Percentiles rank a stretch among this genome's conserved stretches.
phyloP scores from a whole-genome alignment of 2,888 invertebrate genomes.

The Thecophora atra region DNA sequence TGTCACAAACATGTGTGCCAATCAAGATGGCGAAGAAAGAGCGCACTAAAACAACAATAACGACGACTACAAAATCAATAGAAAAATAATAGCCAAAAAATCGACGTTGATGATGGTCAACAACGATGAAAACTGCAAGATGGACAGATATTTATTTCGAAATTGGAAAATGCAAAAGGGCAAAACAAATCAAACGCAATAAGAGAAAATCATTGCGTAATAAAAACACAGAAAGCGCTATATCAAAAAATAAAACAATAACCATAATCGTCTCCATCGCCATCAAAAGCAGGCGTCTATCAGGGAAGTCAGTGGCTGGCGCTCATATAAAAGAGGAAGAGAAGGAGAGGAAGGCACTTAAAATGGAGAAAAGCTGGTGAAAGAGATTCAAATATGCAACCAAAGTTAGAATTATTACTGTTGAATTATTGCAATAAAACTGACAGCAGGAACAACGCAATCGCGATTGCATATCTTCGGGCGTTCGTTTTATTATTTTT shows the following conservation, averaged over 20 bases:
- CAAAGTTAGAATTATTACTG: conserved; percentile 34
- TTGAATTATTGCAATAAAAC: conserved; percentile 31
- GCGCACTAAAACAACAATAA: background rate
- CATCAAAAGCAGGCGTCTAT: background rate
- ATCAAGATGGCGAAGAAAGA: conserved; percentile 12
- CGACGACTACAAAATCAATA: conserved; percentile 12
- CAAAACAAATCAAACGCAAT: background rate
- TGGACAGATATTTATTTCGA: conserved; percentile 34
- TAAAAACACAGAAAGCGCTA: background rate
- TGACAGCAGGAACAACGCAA: conserved; percentile 3
- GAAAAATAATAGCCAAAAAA: conserved; percentile 15
- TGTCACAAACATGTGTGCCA: conserved; percentile 37
- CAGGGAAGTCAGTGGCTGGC: background rate
- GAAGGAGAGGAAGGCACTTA: background rate
- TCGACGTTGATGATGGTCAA: background rate
- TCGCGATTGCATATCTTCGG: conserved; percentile 22
- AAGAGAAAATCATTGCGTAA: background rate
- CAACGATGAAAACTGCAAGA: conserved; percentile 27
- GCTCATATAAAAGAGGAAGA: background rate
- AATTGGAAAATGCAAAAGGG: conserved; percentile 34
- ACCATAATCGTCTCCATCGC: background rate
- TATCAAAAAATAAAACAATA: conserved; percentile 6
- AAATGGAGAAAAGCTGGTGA: background rate
- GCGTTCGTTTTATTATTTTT: background rate
- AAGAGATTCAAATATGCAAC: background rate